A percentile compares a stretch with the other conserved stretches of the same genome.
These are phyloP conservation scores for Oncorhynchus keta DNA, from an alignment of 2,113 vertebrate species.

Conservation along the genomic window DNA sequence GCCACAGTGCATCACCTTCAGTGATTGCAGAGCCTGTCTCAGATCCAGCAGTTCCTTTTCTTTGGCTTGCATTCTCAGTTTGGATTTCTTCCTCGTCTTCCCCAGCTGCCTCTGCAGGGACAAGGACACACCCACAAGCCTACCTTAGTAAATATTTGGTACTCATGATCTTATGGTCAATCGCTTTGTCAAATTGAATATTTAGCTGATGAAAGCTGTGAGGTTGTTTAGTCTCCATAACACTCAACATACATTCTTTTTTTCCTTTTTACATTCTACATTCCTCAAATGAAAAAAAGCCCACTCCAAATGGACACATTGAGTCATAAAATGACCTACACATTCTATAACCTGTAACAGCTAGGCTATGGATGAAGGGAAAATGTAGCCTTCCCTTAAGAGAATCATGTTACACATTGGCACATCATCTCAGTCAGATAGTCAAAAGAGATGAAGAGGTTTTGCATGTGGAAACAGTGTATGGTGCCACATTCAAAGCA, in stretches of 20 bases:
- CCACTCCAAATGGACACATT: neutral
- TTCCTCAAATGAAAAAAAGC: neutral
- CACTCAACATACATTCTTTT: neutral
- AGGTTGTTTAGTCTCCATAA: neutral
- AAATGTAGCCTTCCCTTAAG: neutral
- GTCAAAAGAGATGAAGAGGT: neutral
- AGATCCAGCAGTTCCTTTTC: slow-evolving; percentile 30
- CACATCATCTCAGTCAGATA: neutral
- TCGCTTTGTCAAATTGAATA: neutral
- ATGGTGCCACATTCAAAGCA: slow-evolving; percentile 20
- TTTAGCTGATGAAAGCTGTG: neutral
- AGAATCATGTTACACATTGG: neutral
- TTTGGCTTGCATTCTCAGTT: slow-evolving; percentile 27
- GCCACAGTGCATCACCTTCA: slow-evolving; percentile 17
- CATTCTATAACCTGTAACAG: neutral
- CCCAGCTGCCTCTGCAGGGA: slow-evolving; percentile 30
- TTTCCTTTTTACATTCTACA: neutral
- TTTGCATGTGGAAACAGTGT: neutral
- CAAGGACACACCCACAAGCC: neutral
- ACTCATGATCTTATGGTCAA: neutral
- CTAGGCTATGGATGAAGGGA: neutral
- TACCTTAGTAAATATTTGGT: neutral
- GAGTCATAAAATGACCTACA: neutral
- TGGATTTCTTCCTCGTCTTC: slow-evolving; percentile 13
- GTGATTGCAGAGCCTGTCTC: slow-evolving; percentile 11